Evolutionary conservation across 2,113 vertebrate species (phyloP), one percentile per base, ranked within the genome.

Genomic region (Sylvia atricapilla): DNA sequence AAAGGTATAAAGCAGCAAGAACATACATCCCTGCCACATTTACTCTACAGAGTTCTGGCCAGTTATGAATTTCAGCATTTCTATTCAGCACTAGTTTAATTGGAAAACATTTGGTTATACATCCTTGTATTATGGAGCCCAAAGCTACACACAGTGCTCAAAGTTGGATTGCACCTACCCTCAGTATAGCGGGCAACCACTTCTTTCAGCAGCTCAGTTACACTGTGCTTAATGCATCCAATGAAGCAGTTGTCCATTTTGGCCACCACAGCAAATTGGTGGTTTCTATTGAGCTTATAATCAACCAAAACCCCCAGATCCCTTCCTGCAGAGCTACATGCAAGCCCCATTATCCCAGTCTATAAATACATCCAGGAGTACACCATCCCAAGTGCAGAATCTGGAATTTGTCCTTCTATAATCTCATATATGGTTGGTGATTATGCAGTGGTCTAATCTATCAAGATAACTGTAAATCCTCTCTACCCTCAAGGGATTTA

Each of bases 31-130:
- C 81, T 93, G 3, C 97, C 98, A 21, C 97, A 97, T 68, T 98
- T 93, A 44, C 97, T 96, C 98, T 98, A 98, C 41, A 98, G 97
- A 98, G 95, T 98, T 98, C 97, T 98, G 98, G 9, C 96, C 97
- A 21, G 96, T 92, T 98, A 98, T 98, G 67, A 99, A 98, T 72
- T 70, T 98, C 68, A 98, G 49, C 74, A 96, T 97, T 93, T 99
- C 98, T 7, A 94, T 78, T 59, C 35, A 35, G 20, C 18, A 43
- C 77, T 60, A 25, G 13, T 37, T 94, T 79, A 50, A 67, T 31
- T 41, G 33, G n/a, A 41, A 52, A n/a, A 44, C 5, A 18, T 50
- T 68, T 28, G 10, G 5, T 52, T 78, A 62, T 41, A 44, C 58
- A 62, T 49, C 20, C 7, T 43, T 56, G 22, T 25, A 25, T 9